Evolutionary conservation across 2,797 vertebrate genomes (phyloP), one percentile per base, ranked within the genome.

Genomic region (Sebastes glaucus): DNA sequence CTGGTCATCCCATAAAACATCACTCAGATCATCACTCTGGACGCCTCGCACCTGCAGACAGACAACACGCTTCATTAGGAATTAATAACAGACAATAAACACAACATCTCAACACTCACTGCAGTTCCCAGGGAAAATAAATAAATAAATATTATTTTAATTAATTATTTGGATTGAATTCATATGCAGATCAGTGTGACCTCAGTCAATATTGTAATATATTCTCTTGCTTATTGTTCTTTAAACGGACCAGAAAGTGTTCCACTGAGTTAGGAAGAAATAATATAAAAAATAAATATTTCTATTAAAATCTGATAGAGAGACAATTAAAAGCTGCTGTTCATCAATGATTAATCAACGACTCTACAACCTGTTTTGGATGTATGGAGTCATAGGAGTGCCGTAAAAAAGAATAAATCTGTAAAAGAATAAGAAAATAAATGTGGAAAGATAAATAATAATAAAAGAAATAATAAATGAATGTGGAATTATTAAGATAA

Each of bases 1-100:
- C 72, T 94, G 90, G 71, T 94, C 85, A 73, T 77, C 79, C 94
- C 79, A 93, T 76, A 90, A 2, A 52, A 94, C 71, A 4, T 89
- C 89, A 52, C 88, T 93, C 28, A 93, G 6, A 13, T 91, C 92
- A 5, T 86, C 89, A 49, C 66, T 90, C 13, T 92, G 85, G 30
- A 94, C 1, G 14, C 60, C 87, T 32, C 93, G 92, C 27, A 90
- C 81, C 95, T 96, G 79, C 33, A 81, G 7, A 81, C 25, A 75
- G 7, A 71, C 62, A 69, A 25, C 55, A 74, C 25, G 22, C 14
- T 18, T 22, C 9, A 55, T 38, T 11, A 61, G n/a, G 13, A 71
- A n/a, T 64, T 16, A 1, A 25, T 20, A 20, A 55, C 7, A 0
- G 18, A 59, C 55, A 61, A 11, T 61, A 5, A 42, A 74, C 28